Evolutionary conservation across 2,888 invertebrate species (phyloP).

Genomic region (Zaprionus lineosus): DNA sequence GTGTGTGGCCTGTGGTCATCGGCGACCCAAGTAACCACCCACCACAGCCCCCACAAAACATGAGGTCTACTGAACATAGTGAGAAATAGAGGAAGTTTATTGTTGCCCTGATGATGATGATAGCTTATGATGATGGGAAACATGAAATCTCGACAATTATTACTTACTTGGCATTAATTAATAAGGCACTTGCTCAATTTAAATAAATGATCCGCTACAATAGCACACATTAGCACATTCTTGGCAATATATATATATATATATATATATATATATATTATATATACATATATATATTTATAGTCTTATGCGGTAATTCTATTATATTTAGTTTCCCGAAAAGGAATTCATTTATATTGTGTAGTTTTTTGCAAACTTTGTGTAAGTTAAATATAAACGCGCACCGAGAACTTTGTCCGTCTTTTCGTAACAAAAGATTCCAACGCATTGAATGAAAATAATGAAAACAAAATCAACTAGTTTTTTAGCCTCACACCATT

Average conservation of each 20-base stretch:
- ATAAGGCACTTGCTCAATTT: conserved; percentile 22
- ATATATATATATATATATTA: no score
- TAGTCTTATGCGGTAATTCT: no score
- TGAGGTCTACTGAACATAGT: no score
- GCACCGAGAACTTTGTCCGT: conserved; percentile 7
- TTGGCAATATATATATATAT: conserved; percentile 6
- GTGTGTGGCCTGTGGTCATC: background rate
- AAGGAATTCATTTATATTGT: background rate
- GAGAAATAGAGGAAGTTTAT: no score
- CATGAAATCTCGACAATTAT: no score
- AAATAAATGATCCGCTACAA: no score
- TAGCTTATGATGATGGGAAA: no score
- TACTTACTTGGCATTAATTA: no score
- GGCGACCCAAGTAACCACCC: background rate
- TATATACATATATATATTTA: no score
- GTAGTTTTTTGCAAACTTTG: background rate
- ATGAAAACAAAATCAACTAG: conserved; percentile 10
- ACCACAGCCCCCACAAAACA: background rate
- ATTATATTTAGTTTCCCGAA: no score
- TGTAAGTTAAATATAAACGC: conserved; percentile 9
- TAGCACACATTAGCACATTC: background rate
- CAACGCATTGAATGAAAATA: conserved; percentile 21
- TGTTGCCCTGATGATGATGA: no score
- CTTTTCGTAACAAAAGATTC: conserved; percentile 37
- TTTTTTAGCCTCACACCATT: background rate